Percentiles rank a stretch among this genome's conserved stretches.
phyloP scores from a whole-genome alignment of 2,888 invertebrate genomes.

The Trachelus iudaicus region DNA sequence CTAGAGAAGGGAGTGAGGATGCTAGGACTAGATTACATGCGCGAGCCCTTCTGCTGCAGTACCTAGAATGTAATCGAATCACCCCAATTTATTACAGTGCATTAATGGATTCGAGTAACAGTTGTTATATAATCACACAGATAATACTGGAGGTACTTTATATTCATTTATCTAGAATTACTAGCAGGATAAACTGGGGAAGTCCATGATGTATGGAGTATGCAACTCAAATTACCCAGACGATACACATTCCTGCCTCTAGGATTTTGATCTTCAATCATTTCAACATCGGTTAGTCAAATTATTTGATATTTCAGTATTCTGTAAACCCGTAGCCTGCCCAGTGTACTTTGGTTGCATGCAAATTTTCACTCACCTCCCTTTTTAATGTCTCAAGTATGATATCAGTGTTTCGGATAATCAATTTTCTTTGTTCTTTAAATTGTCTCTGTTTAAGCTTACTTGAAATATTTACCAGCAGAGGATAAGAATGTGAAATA shows the following conservation, averaged over 20 bases:
- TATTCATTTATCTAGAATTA: neutral
- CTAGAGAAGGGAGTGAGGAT: constrained; percentile 41
- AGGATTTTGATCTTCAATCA: neutral
- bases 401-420: neutral
- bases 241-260: neutral
- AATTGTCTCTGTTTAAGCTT: neutral
- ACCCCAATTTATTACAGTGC: constrained; percentile 35
- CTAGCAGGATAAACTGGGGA: neutral
- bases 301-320: neutral
- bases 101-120: neutral
- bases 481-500: neutral
- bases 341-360: neutral
- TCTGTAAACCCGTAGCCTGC: neutral
- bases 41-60: constrained; percentile 92
- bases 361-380: neutral
- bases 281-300: neutral
- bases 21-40: constrained; percentile 77
- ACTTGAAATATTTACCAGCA: neutral
- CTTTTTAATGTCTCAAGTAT: neutral
- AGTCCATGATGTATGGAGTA: neutral
- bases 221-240: neutral
- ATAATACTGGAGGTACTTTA: neutral
- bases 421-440: neutral
- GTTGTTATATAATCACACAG: neutral
- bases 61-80: constrained; percentile 67